Evolutionary conservation across 2,113 vertebrate genomes (phyloP).

Genomic region (Catharus bicknelli): DNA sequence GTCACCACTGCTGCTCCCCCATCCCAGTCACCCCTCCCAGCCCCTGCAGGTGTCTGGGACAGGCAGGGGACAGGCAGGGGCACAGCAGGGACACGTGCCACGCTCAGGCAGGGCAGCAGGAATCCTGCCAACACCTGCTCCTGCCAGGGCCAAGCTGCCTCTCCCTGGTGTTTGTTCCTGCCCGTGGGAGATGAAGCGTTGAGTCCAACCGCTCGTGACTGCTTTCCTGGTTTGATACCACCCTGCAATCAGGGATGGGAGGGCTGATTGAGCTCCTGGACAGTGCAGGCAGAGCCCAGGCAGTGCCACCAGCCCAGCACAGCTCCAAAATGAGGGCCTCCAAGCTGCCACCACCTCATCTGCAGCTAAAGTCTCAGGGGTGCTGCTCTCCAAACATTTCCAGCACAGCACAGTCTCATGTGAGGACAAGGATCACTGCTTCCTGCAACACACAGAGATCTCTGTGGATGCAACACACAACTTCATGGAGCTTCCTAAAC

Average conservation of each 20-base stretch:
- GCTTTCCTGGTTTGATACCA: background rate
- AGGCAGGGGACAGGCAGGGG: background rate
- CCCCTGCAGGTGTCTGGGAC: background rate
- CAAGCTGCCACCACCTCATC: background rate
- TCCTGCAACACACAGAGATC: background rate
- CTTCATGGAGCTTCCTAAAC: background rate
- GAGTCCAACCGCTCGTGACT: background rate
- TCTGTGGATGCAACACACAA: constrained; percentile 14
- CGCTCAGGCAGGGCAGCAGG: background rate
- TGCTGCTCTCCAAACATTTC: constrained; percentile 2
- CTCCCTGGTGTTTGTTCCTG: constrained; percentile 1
- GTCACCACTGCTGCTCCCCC: too few species aligned
- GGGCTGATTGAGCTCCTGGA: background rate
- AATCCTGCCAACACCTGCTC: background rate
- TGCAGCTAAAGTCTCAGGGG: constrained; percentile 30
- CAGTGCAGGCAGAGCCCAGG: background rate
- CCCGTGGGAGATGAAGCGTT: background rate
- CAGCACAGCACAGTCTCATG: background rate
- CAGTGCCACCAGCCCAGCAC: background rate
- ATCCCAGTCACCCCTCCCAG: background rate
- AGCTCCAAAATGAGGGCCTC: background rate
- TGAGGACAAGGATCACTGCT: constrained; percentile 29
- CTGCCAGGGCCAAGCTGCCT: background rate
- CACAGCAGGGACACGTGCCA: background rate
- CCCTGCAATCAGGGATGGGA: background rate